phyloP scores from a whole-genome alignment of 2,797 vertebrate species.

The Linurgus olivaceus region DNA sequence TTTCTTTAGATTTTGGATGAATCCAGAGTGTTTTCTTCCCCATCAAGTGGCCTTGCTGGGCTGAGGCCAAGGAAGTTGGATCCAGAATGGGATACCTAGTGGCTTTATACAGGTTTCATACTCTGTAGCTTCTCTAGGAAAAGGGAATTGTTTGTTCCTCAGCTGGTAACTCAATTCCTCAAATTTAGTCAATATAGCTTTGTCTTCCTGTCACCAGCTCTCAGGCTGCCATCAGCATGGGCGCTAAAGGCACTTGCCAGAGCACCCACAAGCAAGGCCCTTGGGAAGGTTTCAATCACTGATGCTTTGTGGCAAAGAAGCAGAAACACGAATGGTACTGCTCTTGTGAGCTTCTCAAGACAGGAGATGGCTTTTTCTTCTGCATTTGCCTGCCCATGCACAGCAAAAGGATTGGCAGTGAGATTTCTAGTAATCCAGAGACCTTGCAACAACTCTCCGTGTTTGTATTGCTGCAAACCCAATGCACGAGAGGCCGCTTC shows the following conservation, averaged over 20 bases:
- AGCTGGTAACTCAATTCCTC: neutral
- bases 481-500: neutral
- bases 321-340: neutral
- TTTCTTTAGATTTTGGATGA: neutral
- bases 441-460: neutral
- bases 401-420: neutral
- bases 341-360: neutral
- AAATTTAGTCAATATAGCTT: neutral
- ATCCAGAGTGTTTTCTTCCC: neutral
- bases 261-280: neutral
- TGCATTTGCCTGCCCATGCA: neutral
- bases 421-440: neutral
- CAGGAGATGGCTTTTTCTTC: neutral
- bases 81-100: neutral
- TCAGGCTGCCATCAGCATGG: neutral
- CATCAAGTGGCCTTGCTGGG: neutral
- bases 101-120: neutral
- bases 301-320: neutral
- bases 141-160: neutral
- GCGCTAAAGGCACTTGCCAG: neutral
- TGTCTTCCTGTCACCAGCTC: neutral
- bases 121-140: neutral
- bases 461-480: neutral
- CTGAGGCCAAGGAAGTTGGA: neutral
- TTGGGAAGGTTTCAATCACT: neutral